Evolutionary conservation across 2,888 invertebrate genomes (phyloP).

Genomic region (Choreutis nemorana): DNA sequence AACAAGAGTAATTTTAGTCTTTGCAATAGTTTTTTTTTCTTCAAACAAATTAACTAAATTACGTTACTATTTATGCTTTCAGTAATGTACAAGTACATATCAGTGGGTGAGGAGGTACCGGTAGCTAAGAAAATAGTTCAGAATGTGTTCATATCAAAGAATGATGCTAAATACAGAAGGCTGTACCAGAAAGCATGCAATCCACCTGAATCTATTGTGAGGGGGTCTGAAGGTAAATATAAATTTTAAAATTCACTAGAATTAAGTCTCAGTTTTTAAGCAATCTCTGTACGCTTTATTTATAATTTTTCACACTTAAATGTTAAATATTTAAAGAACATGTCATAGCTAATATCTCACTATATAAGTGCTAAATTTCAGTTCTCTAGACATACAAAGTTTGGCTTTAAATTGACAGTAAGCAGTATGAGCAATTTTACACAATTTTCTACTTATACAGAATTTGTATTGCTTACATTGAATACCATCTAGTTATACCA

Average conservation of each 20-base stretch:
- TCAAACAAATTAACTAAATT: no score
- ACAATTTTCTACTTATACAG: no score
- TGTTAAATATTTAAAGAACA: conserved; percentile 13
- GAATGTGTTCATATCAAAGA: conserved; percentile 61
- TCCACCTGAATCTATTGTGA: conserved; percentile 72
- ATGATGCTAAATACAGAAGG: conserved; percentile 69
- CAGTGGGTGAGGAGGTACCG: conserved; percentile 59
- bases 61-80: no score
- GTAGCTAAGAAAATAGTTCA: conserved; percentile 44
- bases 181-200: conserved; percentile 75
- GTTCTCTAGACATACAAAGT: no score
- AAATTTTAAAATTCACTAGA: neutral
- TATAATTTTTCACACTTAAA: conserved; percentile 1
- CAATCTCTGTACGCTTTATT: neutral
- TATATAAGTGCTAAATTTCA: no score
- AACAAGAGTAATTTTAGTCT: no score
- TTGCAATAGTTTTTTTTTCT: no score
- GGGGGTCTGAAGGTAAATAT: conserved; percentile 76
- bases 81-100: conserved; percentile 84
- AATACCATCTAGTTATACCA: no score
- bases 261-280: conserved; percentile 13
- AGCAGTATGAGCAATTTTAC: no score
- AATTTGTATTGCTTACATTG: no score
- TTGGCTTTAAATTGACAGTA: no score
- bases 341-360: no score